A percentile compares a stretch with the other conserved stretches of the same genome.
Evolutionary conservation across 2,113 vertebrate genomes (phyloP).

Genomic region (Salvelinus fontinalis): DNA sequence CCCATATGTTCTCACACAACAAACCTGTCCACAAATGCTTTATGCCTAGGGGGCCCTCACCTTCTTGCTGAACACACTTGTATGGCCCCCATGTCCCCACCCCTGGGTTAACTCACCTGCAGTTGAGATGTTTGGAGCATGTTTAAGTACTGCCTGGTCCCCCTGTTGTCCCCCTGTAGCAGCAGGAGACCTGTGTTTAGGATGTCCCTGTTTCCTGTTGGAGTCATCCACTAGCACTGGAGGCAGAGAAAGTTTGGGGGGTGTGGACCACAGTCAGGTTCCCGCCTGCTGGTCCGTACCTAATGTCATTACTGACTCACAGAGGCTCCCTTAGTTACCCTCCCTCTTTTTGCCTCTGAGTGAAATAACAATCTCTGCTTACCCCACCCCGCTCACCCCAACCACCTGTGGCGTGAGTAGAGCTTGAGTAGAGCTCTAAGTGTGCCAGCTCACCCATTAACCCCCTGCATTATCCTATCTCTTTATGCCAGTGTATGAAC

Average conservation of each 20-base stretch:
- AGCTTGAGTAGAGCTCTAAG: constrained; percentile 53
- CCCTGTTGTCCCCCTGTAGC: constrained; percentile 30
- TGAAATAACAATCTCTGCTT: constrained; percentile 1
- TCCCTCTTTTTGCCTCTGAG: constrained; percentile 16
- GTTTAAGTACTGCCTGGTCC: constrained; percentile 21
- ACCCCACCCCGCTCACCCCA: not conserved
- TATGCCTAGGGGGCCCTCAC: constrained; percentile 30
- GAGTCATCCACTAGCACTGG: constrained; percentile 30
- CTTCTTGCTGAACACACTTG: constrained; percentile 35
- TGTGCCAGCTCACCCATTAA: constrained; percentile 67
- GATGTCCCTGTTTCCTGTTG: constrained; percentile 57
- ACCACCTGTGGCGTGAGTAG: constrained; percentile 63
- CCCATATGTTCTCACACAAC: constrained; percentile 27
- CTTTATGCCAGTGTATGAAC: constrained; percentile 46
- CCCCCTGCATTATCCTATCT: constrained; percentile 47
- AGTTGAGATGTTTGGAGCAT: constrained; percentile 51
- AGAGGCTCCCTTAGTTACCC: constrained; percentile 52
- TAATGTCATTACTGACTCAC: constrained; percentile 55
- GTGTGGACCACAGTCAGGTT: constrained; percentile 35
- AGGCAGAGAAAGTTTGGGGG: constrained; percentile 37
- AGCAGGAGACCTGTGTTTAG: constrained; percentile 48
- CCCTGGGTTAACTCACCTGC: constrained; percentile 56
- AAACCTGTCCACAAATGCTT: constrained; percentile 15
- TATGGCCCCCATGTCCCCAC: constrained; percentile 34
- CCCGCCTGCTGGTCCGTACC: constrained; percentile 40